Conservation (phyloP, 1,140 invertebrate genomes). For the Cylas formicarius region DNA sequence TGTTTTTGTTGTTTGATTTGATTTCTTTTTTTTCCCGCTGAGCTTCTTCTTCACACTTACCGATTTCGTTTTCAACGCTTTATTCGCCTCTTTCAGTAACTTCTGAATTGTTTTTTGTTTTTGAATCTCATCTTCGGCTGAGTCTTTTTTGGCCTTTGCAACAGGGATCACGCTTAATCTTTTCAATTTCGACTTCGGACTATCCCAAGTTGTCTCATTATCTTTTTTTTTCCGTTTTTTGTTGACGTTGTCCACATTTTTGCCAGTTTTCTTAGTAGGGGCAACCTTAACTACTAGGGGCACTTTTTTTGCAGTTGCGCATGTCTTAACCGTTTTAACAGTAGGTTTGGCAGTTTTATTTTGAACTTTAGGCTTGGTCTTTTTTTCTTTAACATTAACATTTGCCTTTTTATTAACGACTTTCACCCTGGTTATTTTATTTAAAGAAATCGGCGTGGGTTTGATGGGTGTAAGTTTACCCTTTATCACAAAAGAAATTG, state of each 20-base stretch:
- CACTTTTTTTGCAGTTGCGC: no score
- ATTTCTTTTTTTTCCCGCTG: no score
- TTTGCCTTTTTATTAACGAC: constrained; percentile 4
- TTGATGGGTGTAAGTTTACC: constrained; percentile 38
- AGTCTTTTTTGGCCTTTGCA: constrained; percentile 1
- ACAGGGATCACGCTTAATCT: no score
- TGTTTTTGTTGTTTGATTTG: no score
- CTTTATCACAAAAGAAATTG: constrained; percentile 39
- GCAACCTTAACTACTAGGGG: no score
- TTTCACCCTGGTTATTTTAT: constrained; percentile 25
- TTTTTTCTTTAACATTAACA: constrained; percentile 7
- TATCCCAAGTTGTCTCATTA: no score
- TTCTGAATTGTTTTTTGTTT: constrained; percentile 22
- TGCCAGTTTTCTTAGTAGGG: no score
- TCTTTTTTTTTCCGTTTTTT: no score
- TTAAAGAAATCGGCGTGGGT: constrained; percentile 25
- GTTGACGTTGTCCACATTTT: no score
- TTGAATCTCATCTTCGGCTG: constrained; percentile 12
- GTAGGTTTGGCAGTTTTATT: constrained; percentile 26
- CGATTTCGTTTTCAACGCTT: constrained; percentile 27
- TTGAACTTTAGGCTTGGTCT: constrained; percentile 22
- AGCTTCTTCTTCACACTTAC: no score
- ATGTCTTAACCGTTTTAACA: constrained; percentile 14
- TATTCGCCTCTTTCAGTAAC: constrained; percentile 31
- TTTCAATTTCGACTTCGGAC: no score